Conservation (phyloP, 2,888 invertebrate species). For the Andrena minutula region DNA sequence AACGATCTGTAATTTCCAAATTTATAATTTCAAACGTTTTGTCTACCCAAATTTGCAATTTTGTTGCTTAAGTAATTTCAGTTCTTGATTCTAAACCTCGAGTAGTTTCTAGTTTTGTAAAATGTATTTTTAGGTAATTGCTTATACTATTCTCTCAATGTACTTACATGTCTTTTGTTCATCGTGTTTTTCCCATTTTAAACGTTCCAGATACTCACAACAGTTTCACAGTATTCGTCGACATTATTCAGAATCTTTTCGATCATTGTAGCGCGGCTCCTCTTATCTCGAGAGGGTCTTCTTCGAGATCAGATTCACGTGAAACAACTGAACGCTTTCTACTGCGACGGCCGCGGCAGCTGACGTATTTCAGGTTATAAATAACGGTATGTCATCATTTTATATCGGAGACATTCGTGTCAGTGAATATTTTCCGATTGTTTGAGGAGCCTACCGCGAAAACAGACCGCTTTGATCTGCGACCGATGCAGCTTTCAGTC, state of each 20-base stretch:
- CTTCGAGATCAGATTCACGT: constrained; percentile 24
- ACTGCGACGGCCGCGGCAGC: not conserved
- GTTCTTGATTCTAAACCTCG: not conserved
- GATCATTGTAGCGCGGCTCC: constrained; percentile 8
- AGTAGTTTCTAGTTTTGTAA: not conserved
- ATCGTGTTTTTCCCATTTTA: not conserved
- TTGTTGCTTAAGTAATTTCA: not conserved
- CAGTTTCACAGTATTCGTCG: not conserved
- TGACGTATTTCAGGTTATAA: constrained; percentile 47
- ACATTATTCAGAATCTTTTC: not conserved
- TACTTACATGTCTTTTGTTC: not conserved
- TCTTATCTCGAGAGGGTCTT: constrained; percentile 17
- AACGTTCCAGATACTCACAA: not conserved
- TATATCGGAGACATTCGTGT: constrained; percentile 47
- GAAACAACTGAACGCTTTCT: constrained; percentile 44
- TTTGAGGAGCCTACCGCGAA: constrained; percentile 22
- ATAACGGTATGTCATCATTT: constrained; percentile 54
- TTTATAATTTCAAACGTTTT: not conserved
- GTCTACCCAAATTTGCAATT: not conserved
- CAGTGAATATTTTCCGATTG: constrained; percentile 36
- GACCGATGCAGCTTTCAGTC: not conserved
- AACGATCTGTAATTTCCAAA: not conserved
- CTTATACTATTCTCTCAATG: not conserved
- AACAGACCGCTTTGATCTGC: constrained; percentile 32
- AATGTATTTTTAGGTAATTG: too few relatives aligned